Conservation (phyloP, 2,797 vertebrate species). For the Apodemus agrarius region DNA sequence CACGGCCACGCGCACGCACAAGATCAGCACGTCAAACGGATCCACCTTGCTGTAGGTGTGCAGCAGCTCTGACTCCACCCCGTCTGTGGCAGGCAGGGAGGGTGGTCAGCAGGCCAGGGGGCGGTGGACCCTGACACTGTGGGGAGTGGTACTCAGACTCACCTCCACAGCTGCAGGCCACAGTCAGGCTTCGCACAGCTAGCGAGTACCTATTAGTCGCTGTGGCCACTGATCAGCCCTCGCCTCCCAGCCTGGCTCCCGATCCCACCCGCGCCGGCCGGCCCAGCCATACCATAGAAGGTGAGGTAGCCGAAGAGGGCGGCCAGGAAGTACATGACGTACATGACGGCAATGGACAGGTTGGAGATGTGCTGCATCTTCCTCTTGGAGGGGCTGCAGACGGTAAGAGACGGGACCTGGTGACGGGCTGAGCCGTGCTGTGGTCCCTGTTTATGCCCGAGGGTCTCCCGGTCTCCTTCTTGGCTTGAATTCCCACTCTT, state of each 20-base stretch:
- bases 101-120: constrained; percentile 54
- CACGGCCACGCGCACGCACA: constrained; percentile 97
- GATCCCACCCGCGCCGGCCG: background rate
- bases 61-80: constrained; percentile 95
- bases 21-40: constrained; percentile 94
- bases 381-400: constrained; percentile 92
- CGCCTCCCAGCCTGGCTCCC: constrained; percentile 43
- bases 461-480: background rate
- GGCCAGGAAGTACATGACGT: constrained; percentile 98
- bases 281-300: constrained; percentile 93
- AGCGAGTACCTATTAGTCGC: background rate
- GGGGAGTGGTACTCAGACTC: constrained; percentile 42
- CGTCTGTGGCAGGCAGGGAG: constrained; percentile 85
- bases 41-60: constrained; percentile 97
- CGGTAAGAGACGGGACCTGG: background rate
- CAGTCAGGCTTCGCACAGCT: constrained; percentile 8
- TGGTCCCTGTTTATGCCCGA: background rate
- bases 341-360: constrained; percentile 97
- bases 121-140: constrained; percentile 38
- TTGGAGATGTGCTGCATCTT: constrained; percentile 98
- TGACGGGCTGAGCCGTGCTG: background rate
- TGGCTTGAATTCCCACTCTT: background rate
- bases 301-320: constrained; percentile 99
- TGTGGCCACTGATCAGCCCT: background rate
- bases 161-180: constrained; percentile 58